phyloP scores from a whole-genome alignment of 2,113 vertebrate species.

The Vanacampus margaritifer region DNA sequence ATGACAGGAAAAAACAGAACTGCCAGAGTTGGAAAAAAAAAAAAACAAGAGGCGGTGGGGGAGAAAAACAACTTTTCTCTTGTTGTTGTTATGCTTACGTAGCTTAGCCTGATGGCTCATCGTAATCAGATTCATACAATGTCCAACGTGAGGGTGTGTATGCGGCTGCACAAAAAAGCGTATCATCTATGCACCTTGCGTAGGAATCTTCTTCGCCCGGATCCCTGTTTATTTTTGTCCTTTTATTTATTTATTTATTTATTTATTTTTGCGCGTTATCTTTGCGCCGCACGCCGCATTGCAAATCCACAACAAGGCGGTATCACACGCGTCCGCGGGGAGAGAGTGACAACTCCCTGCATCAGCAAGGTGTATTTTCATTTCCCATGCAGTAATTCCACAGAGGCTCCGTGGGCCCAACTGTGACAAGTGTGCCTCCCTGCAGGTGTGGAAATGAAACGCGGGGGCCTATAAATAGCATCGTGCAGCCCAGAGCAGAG shows the following conservation, averaged over 20 bases:
- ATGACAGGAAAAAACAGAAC: conserved; percentile 57
- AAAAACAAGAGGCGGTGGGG: not conserved
- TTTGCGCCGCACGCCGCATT: conserved; percentile 42
- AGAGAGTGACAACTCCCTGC: conserved; percentile 67
- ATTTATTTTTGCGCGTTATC: conserved; percentile 41
- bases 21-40: conserved; percentile 19
- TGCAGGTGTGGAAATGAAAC: conserved; percentile 90
- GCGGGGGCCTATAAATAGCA: conserved; percentile 81
- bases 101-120: conserved; percentile 22
- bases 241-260: conserved; percentile 13
- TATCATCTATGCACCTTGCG: conserved; percentile 33
- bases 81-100: conserved; percentile 27
- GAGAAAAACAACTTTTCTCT: conserved; percentile 47
- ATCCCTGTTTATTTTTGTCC: conserved; percentile 10
- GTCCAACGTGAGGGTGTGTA: conserved; percentile 10
- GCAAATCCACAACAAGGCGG: conserved; percentile 52
- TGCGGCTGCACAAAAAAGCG: conserved; percentile 26
- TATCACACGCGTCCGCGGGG: conserved; percentile 45
- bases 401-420: conserved; percentile 69
- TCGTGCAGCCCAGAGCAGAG: conserved; percentile 76
- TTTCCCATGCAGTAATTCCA: conserved; percentile 67
- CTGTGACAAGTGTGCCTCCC: conserved; percentile 67
- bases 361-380: conserved; percentile 76
- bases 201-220: conserved; percentile 43
- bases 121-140: conserved; percentile 24